A percentile compares a stretch with the other conserved stretches of the same genome.
Evolutionary conservation across 53 echinoderm and acorn worm species (phyloP).

Genomic region (Zoroaster sp.): DNA sequence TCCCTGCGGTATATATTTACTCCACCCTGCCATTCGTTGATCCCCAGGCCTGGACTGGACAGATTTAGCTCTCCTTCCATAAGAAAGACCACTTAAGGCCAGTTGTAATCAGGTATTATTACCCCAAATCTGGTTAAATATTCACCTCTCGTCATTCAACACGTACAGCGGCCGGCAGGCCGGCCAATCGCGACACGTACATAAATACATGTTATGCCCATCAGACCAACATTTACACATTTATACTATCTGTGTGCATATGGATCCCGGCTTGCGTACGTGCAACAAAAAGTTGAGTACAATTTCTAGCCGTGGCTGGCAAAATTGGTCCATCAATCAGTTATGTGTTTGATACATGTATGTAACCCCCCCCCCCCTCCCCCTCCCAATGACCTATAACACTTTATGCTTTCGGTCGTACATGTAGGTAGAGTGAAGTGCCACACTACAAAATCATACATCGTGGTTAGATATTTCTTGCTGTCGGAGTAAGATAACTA

Average conservation of each 20-base stretch:
- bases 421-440: not conserved
- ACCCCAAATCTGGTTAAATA: not conserved
- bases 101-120: not conserved
- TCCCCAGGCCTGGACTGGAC: no score
- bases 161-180: not conserved
- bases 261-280: not conserved
- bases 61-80: no score
- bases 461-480: no score
- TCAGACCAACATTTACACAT: not conserved
- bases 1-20: no score
- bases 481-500: no score
- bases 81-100: no score
- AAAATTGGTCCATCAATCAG: constrained; percentile 41
- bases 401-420: constrained; percentile 24
- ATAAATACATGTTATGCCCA: not conserved
- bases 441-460: not conserved
- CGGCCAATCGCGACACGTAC: not conserved
- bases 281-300: not conserved
- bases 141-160: not conserved
- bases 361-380: not conserved
- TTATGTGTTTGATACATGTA: constrained; percentile 2
- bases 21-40: no score
- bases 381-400: not conserved
- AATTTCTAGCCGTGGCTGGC: not conserved
- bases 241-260: not conserved